Percentiles rank a stretch among this genome's conserved stretches.
Evolutionary conservation across 2,113 vertebrate genomes (phyloP).

Genomic region (Phrynocephalus versicolor): DNA sequence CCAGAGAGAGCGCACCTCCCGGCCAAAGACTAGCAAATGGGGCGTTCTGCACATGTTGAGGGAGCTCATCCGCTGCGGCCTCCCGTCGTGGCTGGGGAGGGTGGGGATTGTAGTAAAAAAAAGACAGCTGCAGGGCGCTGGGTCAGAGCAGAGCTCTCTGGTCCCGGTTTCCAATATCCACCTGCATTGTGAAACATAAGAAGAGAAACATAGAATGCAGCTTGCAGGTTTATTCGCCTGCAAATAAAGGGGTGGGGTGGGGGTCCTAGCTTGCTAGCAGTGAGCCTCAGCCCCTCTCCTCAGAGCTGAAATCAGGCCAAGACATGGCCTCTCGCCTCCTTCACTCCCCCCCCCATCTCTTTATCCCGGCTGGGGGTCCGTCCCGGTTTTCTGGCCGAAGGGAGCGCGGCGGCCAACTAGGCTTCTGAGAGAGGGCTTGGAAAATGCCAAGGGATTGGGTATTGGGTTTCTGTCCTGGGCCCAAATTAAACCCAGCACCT

Average conservation of each 20-base stretch:
- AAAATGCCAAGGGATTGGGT: neutral
- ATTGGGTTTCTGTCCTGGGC: neutral
- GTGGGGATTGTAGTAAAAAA: neutral
- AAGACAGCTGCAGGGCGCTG: neutral
- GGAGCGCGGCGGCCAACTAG: neutral
- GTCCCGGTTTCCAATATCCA: neutral
- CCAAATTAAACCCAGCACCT: conserved; percentile 28
- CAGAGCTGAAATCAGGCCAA: too few relatives aligned
- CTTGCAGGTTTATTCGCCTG: too few relatives aligned
- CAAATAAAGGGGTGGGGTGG: too few relatives aligned
- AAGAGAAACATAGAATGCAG: too few relatives aligned
- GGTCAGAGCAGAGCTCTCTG: neutral
- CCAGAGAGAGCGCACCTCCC: neutral
- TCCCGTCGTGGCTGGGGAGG: neutral
- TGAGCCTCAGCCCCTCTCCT: too few relatives aligned
- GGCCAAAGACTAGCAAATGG: neutral
- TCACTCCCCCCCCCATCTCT: too few relatives aligned
- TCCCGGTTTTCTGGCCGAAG: neutral
- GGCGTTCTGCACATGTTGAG: neutral
- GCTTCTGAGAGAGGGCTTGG: neutral
- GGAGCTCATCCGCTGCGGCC: too few relatives aligned
- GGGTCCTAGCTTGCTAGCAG: too few relatives aligned
- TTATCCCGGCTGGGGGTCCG: neutral
- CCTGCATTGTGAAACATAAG: too few relatives aligned
- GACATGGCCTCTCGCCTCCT: too few relatives aligned